Percentiles rank a stretch among this genome's conserved stretches.
Conservation (phyloP, 2,113 vertebrate species). For the Vimba vimba region DNA sequence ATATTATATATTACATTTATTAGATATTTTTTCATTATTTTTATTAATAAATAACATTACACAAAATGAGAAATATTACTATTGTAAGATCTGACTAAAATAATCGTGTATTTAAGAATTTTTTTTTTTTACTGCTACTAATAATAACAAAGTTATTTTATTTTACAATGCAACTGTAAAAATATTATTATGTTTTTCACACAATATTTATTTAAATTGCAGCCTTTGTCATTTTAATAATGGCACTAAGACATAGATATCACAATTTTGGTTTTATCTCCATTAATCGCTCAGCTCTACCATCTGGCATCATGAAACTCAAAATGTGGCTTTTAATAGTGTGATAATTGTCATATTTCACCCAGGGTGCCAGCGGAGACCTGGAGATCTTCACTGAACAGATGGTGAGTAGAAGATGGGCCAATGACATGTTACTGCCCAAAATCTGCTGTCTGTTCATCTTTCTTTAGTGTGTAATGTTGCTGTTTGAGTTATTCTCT, state of each 20-base stretch:
- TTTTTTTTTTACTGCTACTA: too few species aligned
- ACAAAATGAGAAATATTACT: background rate
- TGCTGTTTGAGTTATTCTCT: too few species aligned
- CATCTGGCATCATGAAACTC: background rate
- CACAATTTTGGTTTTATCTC: background rate
- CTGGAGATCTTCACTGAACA: conserved; percentile 96
- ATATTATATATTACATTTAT: background rate
- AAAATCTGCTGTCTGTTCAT: too few species aligned
- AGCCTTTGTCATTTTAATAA: too few species aligned
- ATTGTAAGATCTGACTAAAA: too few species aligned
- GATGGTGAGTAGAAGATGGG: conserved; percentile 82
- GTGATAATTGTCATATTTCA: conserved; percentile 8
- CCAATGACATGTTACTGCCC: too few species aligned
- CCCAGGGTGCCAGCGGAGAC: conserved; percentile 87
- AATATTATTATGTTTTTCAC: too few species aligned
- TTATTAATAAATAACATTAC: background rate
- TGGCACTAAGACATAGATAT: background rate
- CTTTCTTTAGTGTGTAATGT: too few species aligned
- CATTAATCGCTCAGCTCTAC: background rate
- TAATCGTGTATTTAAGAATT: too few species aligned
- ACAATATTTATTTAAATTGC: too few species aligned
- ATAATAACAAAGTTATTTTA: too few species aligned
- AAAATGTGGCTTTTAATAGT: background rate
- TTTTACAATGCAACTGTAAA: too few species aligned
- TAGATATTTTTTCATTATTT: background rate